Conservation (phyloP, 2,888 invertebrate species). For the Drosophila vallismaia region DNA sequence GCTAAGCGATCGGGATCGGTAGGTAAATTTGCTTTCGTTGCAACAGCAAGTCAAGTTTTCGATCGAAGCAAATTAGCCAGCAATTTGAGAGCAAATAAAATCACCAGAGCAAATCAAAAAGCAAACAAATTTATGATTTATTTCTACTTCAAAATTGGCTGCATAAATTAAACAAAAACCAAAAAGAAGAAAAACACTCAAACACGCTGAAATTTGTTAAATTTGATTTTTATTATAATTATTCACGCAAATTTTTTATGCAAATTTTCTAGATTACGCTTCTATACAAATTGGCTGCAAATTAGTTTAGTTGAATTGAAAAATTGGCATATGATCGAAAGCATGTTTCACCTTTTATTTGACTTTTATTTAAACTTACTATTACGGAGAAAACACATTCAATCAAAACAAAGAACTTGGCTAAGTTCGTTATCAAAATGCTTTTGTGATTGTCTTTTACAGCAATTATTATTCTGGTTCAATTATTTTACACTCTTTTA, state of each 20-base stretch:
- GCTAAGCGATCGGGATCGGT: slow-evolving; percentile 78
- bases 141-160: slow-evolving; percentile 38
- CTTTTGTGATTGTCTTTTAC: slow-evolving; percentile 70
- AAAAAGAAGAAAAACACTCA: slow-evolving; percentile 5
- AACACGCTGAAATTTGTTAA: slow-evolving; percentile 37
- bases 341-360: slow-evolving; percentile 56
- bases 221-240: slow-evolving; percentile 21
- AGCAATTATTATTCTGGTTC: slow-evolving; percentile 34
- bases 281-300: slow-evolving; percentile 69
- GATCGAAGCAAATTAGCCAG: slow-evolving; percentile 47
- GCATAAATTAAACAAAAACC: slow-evolving; percentile 16
- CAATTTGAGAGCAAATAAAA: slow-evolving; percentile 43
- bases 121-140: slow-evolving; percentile 41
- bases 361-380: slow-evolving; percentile 15
- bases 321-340: slow-evolving; percentile 46
- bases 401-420: slow-evolving; percentile 42
- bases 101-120: slow-evolving; percentile 36
- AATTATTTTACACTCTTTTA: slow-evolving; percentile 40
- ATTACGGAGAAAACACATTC: slow-evolving; percentile 21
- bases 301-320: slow-evolving; percentile 68
- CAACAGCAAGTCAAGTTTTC: slow-evolving; percentile 41
- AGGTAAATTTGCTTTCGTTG: slow-evolving; percentile 76
- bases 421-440: slow-evolving; percentile 47
- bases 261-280: slow-evolving; percentile 54
- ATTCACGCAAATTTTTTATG: slow-evolving; percentile 42